A percentile compares a stretch with the other conserved stretches of the same genome.
Conservation (phyloP, 2,113 vertebrate genomes). For the Gymnocephalus cernua region DNA sequence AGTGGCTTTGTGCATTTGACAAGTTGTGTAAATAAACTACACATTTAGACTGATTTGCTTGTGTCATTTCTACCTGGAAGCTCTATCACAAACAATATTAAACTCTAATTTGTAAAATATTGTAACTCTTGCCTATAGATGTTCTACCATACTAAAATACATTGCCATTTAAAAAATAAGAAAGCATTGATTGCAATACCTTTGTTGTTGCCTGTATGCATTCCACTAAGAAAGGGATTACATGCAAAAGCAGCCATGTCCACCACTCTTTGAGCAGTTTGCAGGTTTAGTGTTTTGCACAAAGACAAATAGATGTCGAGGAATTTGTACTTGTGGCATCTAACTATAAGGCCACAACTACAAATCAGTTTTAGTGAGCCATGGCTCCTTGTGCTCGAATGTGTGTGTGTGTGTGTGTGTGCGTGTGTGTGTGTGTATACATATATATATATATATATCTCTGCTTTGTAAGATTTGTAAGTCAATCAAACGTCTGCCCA, state of each 20-base stretch:
- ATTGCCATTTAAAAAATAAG: background rate
- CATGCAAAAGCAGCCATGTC: background rate
- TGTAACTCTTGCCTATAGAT: background rate
- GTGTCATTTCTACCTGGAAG: background rate
- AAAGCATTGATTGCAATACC: background rate
- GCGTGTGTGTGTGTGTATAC: too few species aligned
- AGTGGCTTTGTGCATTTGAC: background rate
- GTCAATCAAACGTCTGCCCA: slow-evolving; percentile 53
- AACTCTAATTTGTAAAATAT: background rate
- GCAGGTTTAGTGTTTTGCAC: background rate
- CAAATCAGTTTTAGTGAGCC: background rate
- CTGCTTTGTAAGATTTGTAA: slow-evolving; percentile 21
- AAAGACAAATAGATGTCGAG: background rate
- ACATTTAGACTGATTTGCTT: background rate
- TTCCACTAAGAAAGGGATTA: background rate
- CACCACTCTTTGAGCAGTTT: background rate
- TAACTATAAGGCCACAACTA: background rate
- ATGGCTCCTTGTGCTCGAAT: too few species aligned
- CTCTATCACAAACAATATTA: background rate
- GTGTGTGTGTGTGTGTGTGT: too few species aligned
- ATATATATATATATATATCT: background rate
- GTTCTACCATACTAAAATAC: background rate
- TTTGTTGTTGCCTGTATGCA: background rate
- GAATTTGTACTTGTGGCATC: background rate
- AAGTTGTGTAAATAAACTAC: background rate